These are phyloP conservation scores for Brachyhypopomus gauderio DNA, from an alignment of 2,113 vertebrate genomes.

Conservation along the genomic window DNA sequence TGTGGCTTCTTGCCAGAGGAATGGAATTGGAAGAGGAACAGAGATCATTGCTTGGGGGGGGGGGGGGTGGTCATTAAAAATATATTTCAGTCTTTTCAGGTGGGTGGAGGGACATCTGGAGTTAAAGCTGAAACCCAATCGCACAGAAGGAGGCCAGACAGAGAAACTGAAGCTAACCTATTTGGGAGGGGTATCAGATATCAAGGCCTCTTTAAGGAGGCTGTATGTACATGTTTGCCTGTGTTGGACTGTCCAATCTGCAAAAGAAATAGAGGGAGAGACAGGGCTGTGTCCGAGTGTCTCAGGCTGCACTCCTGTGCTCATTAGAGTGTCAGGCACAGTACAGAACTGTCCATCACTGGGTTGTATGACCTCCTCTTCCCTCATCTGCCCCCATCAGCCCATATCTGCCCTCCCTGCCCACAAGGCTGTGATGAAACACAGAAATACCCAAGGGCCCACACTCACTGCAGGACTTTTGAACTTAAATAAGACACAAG, in stretches of 20 bases:
- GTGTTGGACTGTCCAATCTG: too few relatives aligned
- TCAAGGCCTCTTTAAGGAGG: too few relatives aligned
- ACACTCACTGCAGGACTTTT: too few relatives aligned
- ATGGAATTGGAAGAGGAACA: background rate
- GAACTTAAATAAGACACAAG: too few relatives aligned
- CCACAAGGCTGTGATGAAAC: background rate
- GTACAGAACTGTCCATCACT: background rate
- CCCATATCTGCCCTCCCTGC: background rate
- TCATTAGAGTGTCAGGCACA: background rate
- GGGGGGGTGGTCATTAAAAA: background rate
- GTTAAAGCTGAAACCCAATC: slow-evolving; percentile 17
- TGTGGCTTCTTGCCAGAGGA: slow-evolving; percentile 42
- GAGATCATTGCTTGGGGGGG: background rate
- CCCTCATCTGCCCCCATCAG: background rate
- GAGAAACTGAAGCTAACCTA: background rate
- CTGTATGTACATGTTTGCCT: background rate
- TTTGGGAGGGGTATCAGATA: background rate
- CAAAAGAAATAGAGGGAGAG: background rate
- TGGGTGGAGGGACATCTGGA: slow-evolving; percentile 43
- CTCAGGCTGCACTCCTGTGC: background rate
- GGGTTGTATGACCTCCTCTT: background rate
- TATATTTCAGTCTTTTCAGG: slow-evolving; percentile 3
- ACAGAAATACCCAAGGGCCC: background rate
- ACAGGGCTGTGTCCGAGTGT: background rate
- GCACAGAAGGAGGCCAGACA: slow-evolving; percentile 2